Base-by-base conservation (phyloP, 1,140 invertebrate genomes). In the Drosophila malerkotliana region DNA sequence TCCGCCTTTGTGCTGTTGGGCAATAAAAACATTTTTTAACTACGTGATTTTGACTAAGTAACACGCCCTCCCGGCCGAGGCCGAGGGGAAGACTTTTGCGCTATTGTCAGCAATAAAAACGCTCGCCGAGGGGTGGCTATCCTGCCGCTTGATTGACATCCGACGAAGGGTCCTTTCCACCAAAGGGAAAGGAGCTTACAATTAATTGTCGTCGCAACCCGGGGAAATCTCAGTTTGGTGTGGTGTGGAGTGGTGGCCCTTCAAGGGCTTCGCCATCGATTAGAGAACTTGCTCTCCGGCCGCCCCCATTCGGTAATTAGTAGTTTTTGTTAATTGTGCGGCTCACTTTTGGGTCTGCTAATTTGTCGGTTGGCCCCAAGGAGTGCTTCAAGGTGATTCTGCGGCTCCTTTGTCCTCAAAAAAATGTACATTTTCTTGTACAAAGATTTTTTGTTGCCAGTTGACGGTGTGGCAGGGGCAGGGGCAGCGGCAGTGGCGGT, bases 11-110 rank as follows among this genome's bases (percentile, higher is more conserved):
- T 79, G 62, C 57, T 41, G 34, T 61, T 41, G 34, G 61, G 61
- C 72, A 81, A 81, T 81, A 81, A 81, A 81, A 44, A 81, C 77
- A 81, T 81, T 81, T 81, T 72, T 81, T 77, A 81, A 81, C 78
- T 81, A 81, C 78, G 78, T 81, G 78, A 81, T 81, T 81, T 81
- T 77, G 78, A 81, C 78, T 80, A 81, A 80, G 78, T 80, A 81
- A 81, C 78, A 80, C 78, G 66, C 76, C 76, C 54, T 51, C n/a
- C 26, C 21, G 1, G 28, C 6, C n/a, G 12, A 37, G 30, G 14
- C 48, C 28, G 30, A 41, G 58, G 62, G 52, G 58, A 39, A 37
- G 54, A 67, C 61, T 75, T 79, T 79, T 79, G 55, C 63, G 75
- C 75, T 82, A 78, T 83, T 83, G 79, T 83, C 79, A 83, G 79